Percentiles rank a stretch among this genome's conserved stretches.
These are phyloP conservation scores for Calidris pygmaea DNA, from an alignment of 2,113 vertebrate genomes.

Conservation along the genomic window DNA sequence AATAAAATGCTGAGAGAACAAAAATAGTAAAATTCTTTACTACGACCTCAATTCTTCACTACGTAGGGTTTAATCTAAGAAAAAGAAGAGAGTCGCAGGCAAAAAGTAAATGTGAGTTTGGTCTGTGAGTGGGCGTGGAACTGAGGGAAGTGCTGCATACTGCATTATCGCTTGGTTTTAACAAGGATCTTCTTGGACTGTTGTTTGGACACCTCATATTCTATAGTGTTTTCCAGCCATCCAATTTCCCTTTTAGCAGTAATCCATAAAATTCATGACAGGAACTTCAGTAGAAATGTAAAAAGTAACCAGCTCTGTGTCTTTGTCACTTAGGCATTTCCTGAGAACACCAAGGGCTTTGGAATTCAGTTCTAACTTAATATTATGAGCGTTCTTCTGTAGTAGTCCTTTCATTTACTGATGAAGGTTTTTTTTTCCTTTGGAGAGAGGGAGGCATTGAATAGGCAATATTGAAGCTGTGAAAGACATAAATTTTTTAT, in stretches of 20 bases:
- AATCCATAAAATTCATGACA: neutral
- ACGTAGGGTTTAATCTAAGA: neutral
- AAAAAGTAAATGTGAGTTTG: neutral
- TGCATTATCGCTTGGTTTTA: neutral
- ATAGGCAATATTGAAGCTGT: neutral
- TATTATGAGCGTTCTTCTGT: neutral
- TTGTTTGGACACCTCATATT: neutral
- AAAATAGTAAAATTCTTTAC: neutral
- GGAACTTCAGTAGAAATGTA: neutral
- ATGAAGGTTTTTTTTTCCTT: neutral
- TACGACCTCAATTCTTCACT: neutral
- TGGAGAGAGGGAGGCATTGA: no score
- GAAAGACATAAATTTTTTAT: neutral
- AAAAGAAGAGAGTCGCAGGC: fast-evolving
- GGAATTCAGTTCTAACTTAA: neutral
- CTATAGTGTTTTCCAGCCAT: neutral
- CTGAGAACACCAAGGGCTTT: neutral
- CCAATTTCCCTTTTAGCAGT: neutral
- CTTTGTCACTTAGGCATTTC: neutral
- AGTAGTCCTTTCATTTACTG: neutral
- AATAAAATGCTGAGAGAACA: neutral
- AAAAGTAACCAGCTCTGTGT: neutral
- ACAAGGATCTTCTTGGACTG: neutral
- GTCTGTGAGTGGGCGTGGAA: neutral
- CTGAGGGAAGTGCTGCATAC: neutral